A percentile compares a stretch with the other conserved stretches of the same genome.
Conservation (phyloP, 2,888 invertebrate species). For the Tetrapedia diversipes region DNA sequence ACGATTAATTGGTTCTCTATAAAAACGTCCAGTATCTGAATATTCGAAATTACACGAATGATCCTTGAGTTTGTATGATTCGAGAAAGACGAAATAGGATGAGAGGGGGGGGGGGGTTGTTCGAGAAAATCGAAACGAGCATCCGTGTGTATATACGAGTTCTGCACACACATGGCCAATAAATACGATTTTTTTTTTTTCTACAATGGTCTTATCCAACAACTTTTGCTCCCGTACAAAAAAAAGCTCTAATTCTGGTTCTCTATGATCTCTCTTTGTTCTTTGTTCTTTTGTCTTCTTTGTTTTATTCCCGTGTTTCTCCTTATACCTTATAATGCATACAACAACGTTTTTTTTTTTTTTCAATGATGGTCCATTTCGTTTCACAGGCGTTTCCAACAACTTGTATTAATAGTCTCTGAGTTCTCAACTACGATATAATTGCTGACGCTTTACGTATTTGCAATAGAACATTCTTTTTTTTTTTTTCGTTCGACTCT, state of each 20-base stretch:
- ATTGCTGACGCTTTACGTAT: conserved; percentile 59
- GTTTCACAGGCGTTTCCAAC: conserved; percentile 76
- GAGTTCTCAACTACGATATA: conserved; percentile 69
- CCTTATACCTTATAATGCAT: conserved; percentile 41
- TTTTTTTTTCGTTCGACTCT: neutral
- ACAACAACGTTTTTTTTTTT: conserved; percentile 66
- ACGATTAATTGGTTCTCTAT: neutral
- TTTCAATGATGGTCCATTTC: conserved; percentile 77
- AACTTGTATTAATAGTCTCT: conserved; percentile 74
- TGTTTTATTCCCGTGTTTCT: conserved; percentile 14
- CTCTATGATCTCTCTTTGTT: conserved; percentile 3
- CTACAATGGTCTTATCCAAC: conserved; percentile 46
- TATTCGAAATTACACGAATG: conserved; percentile 4
- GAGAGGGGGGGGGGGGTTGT: neutral
- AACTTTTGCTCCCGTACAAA: conserved; percentile 62
- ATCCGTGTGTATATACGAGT: conserved; percentile 54
- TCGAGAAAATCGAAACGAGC: conserved; percentile 45
- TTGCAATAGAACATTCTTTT: conserved; percentile 4
- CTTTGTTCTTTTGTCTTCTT: neutral
- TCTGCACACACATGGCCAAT: conserved; percentile 43
- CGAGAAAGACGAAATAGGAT: neutral
- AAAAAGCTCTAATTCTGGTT: conserved; percentile 44
- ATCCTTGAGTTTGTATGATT: neutral
- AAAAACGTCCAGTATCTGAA: conserved; percentile 1
- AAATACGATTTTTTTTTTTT: conserved; percentile 22